phyloP scores from a whole-genome alignment of 2,888 invertebrate genomes.

The Tinea trinotella region DNA sequence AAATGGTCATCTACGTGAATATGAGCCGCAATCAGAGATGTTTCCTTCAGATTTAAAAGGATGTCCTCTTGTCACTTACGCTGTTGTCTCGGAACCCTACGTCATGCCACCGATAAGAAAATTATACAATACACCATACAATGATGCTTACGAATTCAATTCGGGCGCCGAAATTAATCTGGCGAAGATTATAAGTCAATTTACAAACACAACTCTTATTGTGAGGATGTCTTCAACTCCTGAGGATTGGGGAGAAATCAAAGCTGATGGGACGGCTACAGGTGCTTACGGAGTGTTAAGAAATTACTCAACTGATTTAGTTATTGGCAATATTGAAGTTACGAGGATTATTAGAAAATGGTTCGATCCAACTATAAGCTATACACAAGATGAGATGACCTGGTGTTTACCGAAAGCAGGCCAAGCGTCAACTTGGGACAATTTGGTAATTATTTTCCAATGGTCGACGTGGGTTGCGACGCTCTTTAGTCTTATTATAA shows the following conservation, averaged over 20 bases:
- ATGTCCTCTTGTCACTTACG: conserved; percentile 56
- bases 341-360: conserved; percentile 53
- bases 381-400: conserved; percentile 65
- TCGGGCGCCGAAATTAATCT: conserved; percentile 60
- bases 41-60: conserved; percentile 54
- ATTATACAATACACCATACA: conserved; percentile 34
- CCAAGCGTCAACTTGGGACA: conserved; percentile 58
- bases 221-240: conserved; percentile 44
- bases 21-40: conserved; percentile 42
- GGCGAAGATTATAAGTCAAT: conserved; percentile 57
- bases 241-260: conserved; percentile 57
- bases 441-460: conserved; percentile 60
- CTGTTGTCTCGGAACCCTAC: conserved; percentile 60
- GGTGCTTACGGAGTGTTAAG: conserved; percentile 47
- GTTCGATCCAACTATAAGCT: conserved; percentile 60
- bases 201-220: conserved; percentile 58
- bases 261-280: conserved; percentile 46
- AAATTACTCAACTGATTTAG: conserved; percentile 47
- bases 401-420: conserved; percentile 59
- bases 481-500: conserved; percentile 41
- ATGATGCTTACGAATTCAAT: conserved; percentile 48
- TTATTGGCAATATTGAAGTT: conserved; percentile 63
- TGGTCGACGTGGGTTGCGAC: conserved; percentile 61
- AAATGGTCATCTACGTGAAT: conserved; percentile 38
- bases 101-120: conserved; percentile 53